phyloP scores from a whole-genome alignment of 2,797 vertebrate genomes.

The Lindbergichthys nudifrons region DNA sequence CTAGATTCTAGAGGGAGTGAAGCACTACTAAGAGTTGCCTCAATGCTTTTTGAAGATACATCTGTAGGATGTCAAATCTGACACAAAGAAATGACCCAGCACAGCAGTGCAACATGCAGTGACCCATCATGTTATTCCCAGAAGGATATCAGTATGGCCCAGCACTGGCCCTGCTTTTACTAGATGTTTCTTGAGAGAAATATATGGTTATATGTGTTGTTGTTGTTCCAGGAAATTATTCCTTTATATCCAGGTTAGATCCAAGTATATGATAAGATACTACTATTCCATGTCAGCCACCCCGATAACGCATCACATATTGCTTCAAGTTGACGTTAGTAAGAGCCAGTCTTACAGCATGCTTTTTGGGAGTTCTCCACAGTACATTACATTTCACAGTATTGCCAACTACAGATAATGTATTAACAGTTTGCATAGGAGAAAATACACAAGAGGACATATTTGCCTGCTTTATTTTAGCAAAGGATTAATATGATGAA shows the following conservation, averaged over 20 bases:
- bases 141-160: slow-evolving; percentile 11
- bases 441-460: background rate
- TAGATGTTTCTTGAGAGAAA: background rate
- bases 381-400: background rate
- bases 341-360: background rate
- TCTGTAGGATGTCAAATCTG: slow-evolving; percentile 30
- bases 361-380: background rate
- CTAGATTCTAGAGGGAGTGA: slow-evolving; percentile 6
- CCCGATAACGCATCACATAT: background rate
- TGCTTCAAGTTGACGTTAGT: background rate
- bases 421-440: background rate
- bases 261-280: background rate
- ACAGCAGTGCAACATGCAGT: slow-evolving; percentile 10
- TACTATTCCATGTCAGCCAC: background rate
- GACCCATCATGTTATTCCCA: slow-evolving; percentile 21
- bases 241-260: background rate
- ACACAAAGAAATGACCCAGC: slow-evolving; percentile 22
- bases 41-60: slow-evolving; percentile 20
- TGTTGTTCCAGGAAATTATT: background rate
- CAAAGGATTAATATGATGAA: background rate
- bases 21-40: slow-evolving; percentile 13
- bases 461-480: slow-evolving; percentile 10
- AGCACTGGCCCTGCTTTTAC: background rate
- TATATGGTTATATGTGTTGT: background rate
- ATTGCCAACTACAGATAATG: background rate